These are phyloP conservation scores for Trachymyrmex septentrionalis DNA, from an alignment of 1,140 invertebrate genomes.

Conservation along the genomic window DNA sequence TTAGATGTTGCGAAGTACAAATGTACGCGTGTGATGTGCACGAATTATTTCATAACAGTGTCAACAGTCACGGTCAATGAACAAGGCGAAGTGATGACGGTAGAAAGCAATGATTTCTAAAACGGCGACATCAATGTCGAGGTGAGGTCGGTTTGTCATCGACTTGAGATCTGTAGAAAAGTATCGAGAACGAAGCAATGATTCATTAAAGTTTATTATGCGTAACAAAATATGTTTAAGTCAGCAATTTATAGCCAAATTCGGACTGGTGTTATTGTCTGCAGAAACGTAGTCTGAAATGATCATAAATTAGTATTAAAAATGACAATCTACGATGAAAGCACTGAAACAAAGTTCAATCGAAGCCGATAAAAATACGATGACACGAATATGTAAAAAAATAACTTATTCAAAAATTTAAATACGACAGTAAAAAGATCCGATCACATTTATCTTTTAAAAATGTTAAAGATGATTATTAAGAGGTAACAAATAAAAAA, in stretches of 20 bases:
- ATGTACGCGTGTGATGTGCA: not conserved
- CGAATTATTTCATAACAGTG: constrained; percentile 50
- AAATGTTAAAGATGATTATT: not conserved
- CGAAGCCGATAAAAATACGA: not conserved
- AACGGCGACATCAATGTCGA: constrained; percentile 21
- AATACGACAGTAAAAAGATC: not conserved
- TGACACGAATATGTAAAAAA: not conserved
- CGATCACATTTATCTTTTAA: not conserved
- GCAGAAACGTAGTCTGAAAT: not conserved
- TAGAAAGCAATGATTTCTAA: constrained; percentile 56
- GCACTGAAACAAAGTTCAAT: not conserved
- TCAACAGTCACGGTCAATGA: constrained; percentile 43
- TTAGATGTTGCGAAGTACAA: not conserved
- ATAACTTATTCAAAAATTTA: not conserved
- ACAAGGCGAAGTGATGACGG: constrained; percentile 28
- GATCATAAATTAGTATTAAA: not conserved
- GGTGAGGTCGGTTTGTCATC: not conserved
- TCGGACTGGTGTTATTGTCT: constrained; percentile 33
- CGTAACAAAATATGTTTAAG: not conserved
- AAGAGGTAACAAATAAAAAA: not conserved
- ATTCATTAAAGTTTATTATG: constrained; percentile 4
- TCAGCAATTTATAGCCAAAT: constrained; percentile 7
- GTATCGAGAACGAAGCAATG: not conserved
- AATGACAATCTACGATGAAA: not conserved
- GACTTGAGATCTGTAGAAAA: not conserved